These are phyloP conservation scores for Cynopterus sphinx DNA, from an alignment of 2,797 vertebrate species.

Conservation along the genomic window DNA sequence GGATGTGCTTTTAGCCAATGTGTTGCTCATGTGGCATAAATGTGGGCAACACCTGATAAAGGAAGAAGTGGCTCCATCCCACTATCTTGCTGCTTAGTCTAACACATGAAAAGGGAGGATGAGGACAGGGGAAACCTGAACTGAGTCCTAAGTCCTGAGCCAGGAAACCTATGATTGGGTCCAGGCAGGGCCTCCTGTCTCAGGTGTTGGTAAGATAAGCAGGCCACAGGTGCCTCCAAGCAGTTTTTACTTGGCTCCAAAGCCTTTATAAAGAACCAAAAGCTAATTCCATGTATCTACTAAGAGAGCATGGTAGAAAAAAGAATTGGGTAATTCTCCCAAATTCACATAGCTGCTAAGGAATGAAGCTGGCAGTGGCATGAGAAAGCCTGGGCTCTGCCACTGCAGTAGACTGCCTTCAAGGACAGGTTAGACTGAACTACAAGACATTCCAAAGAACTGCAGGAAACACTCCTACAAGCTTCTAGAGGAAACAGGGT, in stretches of 20 bases:
- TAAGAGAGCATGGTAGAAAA: background rate
- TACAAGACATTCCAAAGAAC: background rate
- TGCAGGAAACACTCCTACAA: background rate
- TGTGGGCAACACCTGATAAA: background rate
- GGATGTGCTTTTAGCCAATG: background rate
- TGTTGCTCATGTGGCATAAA: background rate
- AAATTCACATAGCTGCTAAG: background rate
- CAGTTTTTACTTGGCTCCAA: background rate
- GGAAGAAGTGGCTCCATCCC: background rate
- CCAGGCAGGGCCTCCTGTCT: constrained; percentile 13
- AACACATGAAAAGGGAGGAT: background rate
- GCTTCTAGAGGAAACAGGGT: background rate
- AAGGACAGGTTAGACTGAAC: background rate
- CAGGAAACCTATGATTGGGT: constrained; percentile 44
- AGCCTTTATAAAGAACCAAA: constrained; percentile 29
- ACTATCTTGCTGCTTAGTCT: background rate
- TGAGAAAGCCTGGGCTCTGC: background rate
- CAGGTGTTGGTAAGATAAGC: background rate
- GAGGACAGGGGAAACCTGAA: background rate
- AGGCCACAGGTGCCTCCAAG: background rate
- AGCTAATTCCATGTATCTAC: background rate
- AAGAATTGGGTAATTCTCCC: background rate
- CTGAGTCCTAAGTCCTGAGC: background rate
- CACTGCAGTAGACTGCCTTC: background rate
- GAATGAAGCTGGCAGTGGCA: background rate